phyloP scores from a whole-genome alignment of 1,140 invertebrate genomes.

The Zaprionus nigranus region DNA sequence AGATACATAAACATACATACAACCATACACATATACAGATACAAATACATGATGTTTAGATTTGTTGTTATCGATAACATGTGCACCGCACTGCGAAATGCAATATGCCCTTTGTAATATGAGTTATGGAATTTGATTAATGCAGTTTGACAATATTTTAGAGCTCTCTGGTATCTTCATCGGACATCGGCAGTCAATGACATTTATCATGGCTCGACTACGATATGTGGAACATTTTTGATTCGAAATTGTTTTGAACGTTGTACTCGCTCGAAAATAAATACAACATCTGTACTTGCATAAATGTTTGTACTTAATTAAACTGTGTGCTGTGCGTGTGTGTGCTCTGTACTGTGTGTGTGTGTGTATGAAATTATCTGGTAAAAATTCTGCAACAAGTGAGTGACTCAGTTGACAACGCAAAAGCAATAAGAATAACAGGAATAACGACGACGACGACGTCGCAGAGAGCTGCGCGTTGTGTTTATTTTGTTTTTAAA shows the following conservation, averaged over 20 bases:
- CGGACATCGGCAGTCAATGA: conserved; percentile 10
- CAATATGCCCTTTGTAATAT: neutral
- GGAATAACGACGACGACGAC: conserved; percentile 38
- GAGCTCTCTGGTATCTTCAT: neutral
- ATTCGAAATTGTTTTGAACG: conserved; percentile 30
- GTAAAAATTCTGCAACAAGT: conserved; percentile 76
- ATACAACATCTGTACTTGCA: conserved; percentile 49
- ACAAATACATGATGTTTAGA: neutral
- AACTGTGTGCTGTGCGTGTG: neutral
- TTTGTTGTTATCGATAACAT: conserved; percentile 1
- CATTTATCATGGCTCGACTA: conserved; percentile 23
- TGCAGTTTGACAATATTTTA: neutral
- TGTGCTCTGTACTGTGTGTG: conserved; percentile 3
- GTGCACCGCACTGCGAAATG: neutral
- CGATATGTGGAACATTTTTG: conserved; percentile 12
- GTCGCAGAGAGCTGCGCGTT: conserved; percentile 32
- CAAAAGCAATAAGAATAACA: conserved; percentile 53
- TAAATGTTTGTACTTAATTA: conserved; percentile 30
- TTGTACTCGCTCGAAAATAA: conserved; percentile 37
- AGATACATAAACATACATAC: neutral
- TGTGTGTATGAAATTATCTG: conserved; percentile 56
- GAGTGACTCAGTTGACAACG: conserved; percentile 67
- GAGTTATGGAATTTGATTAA: neutral
- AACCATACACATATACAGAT: neutral
- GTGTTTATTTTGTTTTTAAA: conserved; percentile 70